Evolutionary conservation across 2,797 vertebrate genomes (phyloP), one percentile per base, ranked within the genome.

Genomic region (Schizopygopsis pylzovi): DNA sequence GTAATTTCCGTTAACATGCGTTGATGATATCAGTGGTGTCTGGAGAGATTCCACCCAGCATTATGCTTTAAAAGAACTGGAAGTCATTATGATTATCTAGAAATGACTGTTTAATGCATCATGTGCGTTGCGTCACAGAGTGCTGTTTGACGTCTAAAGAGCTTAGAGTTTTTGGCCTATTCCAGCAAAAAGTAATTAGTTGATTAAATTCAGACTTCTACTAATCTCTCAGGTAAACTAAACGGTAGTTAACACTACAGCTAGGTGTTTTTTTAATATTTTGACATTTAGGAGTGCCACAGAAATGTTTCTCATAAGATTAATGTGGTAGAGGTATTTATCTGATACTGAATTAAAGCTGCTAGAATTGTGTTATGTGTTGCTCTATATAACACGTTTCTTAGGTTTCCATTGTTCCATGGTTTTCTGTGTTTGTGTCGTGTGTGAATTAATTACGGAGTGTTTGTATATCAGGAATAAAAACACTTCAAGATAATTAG

Each of bases 401-500:
- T 81, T n/a, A 33, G 18, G 61, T 43, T 33, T 79, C 33, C 15
- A 65, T 80, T 65, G 25, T 39, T 81, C 39, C 59, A 39, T 6
- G 12, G 43, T 79, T 22, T 49, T 47, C 65, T 73, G 63, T 67
- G 37, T 73, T 41, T 63, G 6, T 75, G 11, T 16, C 5, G 0
- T 18, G 25, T 75, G 12, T 61, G 11, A 73, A 45, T 33, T 61
- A 59, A 82, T 49, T 68, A 68, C 7, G 2, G 13, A n/a, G 16
- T 59, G 11, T 79, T 16, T 59, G 22, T 37, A 76, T 84, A 61
- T 86, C 59, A 45, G 33, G 7, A 52, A 63, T 25, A 49, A 25
- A 28, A 52, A 25, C 18, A 49, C 61, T 79, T 85, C 70, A 85
- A 78, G 63, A 47, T 47, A 81, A 81, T 84, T 52, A 72, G 43